phyloP scores from a whole-genome alignment of 1,140 invertebrate species.

The Aphelenchoides fujianensis region DNA sequence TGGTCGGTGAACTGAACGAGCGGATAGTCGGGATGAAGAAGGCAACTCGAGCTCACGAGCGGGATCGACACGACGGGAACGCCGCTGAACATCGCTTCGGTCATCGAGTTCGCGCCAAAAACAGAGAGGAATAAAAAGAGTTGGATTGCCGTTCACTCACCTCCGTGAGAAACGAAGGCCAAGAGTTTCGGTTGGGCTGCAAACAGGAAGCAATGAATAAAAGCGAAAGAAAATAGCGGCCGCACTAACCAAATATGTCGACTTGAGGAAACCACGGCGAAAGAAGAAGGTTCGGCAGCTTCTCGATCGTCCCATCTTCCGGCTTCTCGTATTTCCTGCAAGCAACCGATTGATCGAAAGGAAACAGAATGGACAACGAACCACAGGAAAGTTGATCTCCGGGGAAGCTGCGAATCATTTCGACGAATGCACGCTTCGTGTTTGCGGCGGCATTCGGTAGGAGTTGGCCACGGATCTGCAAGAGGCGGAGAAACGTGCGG shows the following conservation, averaged over 20 bases:
- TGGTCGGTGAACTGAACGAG: conserved; percentile 27
- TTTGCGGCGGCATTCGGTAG: not conserved
- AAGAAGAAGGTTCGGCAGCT: not conserved
- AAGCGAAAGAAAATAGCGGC: too few species aligned
- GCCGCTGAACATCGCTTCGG: not conserved
- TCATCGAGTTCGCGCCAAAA: not conserved
- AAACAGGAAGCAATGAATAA: too few species aligned
- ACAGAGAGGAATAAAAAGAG: too few species aligned
- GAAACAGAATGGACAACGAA: too few species aligned
- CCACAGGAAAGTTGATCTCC: not conserved
- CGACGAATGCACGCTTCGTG: not conserved
- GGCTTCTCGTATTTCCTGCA: conserved; percentile 13
- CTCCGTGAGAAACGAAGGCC: conserved; percentile 78
- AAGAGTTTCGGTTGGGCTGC: conserved; percentile 28
- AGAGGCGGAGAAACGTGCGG: too few species aligned
- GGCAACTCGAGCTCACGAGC: not conserved
- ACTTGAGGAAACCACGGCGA: conserved; percentile 1
- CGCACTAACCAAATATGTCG: not conserved
- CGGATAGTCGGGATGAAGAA: too few species aligned
- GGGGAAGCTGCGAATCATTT: conserved; percentile 2
- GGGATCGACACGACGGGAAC: conserved; percentile 4
- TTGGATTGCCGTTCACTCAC: conserved; percentile 58
- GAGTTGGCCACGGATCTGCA: not conserved
- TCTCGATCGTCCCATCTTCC: not conserved
- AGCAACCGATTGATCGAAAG: too few species aligned